These are phyloP conservation scores for Pygathrix nemaeus DNA, from an alignment of 2,113 vertebrate species.

Conservation along the genomic window DNA sequence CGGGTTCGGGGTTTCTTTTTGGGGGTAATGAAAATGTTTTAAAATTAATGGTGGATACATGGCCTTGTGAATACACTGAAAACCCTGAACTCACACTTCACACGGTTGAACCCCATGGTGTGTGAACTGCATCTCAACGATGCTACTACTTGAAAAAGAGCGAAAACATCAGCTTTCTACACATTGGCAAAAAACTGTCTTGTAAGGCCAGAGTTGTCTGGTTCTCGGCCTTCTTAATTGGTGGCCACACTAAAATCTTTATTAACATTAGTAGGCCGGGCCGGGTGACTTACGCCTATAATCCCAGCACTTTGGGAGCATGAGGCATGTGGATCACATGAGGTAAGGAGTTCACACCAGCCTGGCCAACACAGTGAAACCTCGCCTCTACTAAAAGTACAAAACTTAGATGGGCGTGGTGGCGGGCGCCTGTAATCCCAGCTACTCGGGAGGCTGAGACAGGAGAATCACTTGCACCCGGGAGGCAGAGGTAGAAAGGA, in stretches of 20 bases:
- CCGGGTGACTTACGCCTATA: no score
- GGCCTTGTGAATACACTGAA: neutral
- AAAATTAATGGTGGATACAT: no score
- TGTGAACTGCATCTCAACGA: neutral
- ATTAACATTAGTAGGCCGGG: fast-evolving
- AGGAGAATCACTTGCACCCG: no score
- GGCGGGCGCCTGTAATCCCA: no score
- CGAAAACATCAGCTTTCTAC: neutral
- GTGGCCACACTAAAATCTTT: neutral
- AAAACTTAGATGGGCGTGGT: no score
- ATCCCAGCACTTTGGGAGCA: no score
- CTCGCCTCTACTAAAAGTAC: no score
- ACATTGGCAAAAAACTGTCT: neutral
- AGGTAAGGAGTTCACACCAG: no score
- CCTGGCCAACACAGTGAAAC: no score
- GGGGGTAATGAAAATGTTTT: neutral
- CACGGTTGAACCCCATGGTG: fast-evolving
- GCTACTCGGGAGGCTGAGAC: no score
- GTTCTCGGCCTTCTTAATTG: neutral
- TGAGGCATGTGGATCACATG: no score
- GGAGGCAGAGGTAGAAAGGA: no score
- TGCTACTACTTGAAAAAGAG: neutral
- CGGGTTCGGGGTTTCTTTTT: fast-evolving
- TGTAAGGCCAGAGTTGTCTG: neutral
- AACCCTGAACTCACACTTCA: fast-evolving